phyloP scores from a whole-genome alignment of 1,140 invertebrate genomes.

The Dinoponera quadriceps region DNA sequence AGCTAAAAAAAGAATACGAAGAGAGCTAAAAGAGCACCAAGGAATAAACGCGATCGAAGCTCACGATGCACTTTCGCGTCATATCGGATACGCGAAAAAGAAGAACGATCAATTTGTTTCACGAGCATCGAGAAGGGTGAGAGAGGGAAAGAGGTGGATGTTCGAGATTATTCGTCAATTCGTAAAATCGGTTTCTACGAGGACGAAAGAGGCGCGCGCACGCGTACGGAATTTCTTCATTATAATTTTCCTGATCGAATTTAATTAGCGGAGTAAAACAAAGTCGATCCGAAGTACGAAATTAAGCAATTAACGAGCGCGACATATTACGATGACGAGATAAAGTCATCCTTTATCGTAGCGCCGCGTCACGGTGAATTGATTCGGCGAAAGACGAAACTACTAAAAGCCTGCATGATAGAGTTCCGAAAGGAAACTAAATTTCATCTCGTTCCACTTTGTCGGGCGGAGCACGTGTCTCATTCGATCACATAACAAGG shows the following conservation, averaged over 20 bases:
- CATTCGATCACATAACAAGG: conserved; percentile 36
- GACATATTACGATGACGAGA: conserved; percentile 18
- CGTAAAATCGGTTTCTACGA: conserved; percentile 28
- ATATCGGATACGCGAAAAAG: too few species aligned
- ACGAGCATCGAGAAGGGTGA: not conserved
- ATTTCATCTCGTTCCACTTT: conserved; percentile 36
- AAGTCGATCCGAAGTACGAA: conserved; percentile 17
- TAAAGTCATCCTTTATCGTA: conserved; percentile 31
- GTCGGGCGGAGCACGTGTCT: not conserved
- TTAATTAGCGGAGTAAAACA: conserved; percentile 39
- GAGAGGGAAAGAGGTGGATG: not conserved
- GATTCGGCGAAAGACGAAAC: conserved; percentile 6
- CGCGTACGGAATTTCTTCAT: conserved; percentile 16
- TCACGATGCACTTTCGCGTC: too few species aligned
- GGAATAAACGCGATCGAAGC: too few species aligned
- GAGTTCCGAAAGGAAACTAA: conserved; percentile 32
- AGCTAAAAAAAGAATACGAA: too few species aligned
- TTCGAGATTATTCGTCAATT: conserved; percentile 28
- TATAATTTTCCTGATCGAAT: conserved; percentile 19
- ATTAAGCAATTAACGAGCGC: conserved; percentile 42
- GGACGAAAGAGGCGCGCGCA: not conserved
- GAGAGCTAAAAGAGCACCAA: too few species aligned
- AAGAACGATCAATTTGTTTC: not conserved
- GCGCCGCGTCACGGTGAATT: not conserved
- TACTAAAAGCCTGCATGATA: conserved; percentile 32